Evolutionary conservation across 2,888 invertebrate genomes (phyloP).

Genomic region (Euproctis similis): DNA sequence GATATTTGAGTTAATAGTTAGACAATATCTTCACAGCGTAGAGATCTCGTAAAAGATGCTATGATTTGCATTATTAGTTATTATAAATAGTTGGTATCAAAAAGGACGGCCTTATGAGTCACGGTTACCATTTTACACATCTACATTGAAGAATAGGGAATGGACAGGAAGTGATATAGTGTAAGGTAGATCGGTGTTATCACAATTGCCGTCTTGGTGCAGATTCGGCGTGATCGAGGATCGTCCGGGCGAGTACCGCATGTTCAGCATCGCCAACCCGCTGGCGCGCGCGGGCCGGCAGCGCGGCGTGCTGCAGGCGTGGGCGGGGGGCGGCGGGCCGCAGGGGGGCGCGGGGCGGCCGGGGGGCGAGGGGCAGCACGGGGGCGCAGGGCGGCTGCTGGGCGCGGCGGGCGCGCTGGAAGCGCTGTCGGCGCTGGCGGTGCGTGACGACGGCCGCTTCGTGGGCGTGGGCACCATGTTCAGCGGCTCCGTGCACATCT

Average conservation of each 20-base stretch:
- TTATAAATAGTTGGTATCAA: too few relatives aligned
- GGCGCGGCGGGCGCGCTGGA: constrained; percentile 80
- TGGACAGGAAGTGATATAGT: too few relatives aligned
- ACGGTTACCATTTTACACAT: too few relatives aligned
- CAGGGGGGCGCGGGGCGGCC: constrained; percentile 76
- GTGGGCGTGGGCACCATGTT: constrained; percentile 96
- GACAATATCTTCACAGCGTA: too few relatives aligned
- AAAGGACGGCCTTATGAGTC: too few relatives aligned
- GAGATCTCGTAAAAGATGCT: too few relatives aligned
- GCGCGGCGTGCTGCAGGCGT: constrained; percentile 85
- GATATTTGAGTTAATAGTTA: too few relatives aligned
- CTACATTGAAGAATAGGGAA: too few relatives aligned
- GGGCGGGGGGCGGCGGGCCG: constrained; percentile 77
- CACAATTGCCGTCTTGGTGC: too few relatives aligned
- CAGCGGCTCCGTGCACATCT: constrained; percentile 92
- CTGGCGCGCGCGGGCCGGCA: constrained; percentile 81
- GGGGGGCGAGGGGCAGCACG: constrained; percentile 81
- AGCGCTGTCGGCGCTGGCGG: constrained; percentile 88
- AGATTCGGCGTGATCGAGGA: constrained; percentile 85
- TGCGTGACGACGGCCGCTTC: constrained; percentile 93
- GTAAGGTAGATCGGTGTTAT: too few relatives aligned
- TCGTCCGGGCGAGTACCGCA: constrained; percentile 76
- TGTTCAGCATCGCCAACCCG: constrained; percentile 90
- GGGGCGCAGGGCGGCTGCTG: constrained; percentile 89
- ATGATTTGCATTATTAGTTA: too few relatives aligned